A percentile compares a stretch with the other conserved stretches of the same genome.
phyloP scores from a whole-genome alignment of 2,888 invertebrate genomes.

The Meandrusa payeni region DNA sequence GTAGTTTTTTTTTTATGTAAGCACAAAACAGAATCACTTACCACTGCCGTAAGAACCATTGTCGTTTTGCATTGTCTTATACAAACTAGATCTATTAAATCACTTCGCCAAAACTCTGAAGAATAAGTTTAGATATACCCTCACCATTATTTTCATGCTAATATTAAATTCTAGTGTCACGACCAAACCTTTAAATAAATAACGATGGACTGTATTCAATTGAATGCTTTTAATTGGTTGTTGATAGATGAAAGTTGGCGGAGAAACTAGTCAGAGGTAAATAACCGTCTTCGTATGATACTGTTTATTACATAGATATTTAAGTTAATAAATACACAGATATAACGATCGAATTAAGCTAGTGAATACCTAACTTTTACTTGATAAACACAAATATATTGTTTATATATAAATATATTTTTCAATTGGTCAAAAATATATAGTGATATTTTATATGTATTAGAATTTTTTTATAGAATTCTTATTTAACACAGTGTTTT shows the following conservation, averaged over 20 bases:
- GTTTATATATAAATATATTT: no score
- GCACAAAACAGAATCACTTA: constrained; percentile 43
- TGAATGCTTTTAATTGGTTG: constrained; percentile 30
- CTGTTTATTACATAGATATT: constrained; percentile 2
- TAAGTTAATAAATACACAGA: constrained; percentile 7
- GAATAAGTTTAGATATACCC: constrained; percentile 22
- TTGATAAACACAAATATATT: no score
- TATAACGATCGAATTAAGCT: no score
- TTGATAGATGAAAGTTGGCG: constrained; percentile 24
- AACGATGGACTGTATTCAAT: constrained; percentile 33
- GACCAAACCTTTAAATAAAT: constrained; percentile 24
- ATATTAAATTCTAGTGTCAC: constrained; percentile 7
- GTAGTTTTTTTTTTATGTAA: constrained; percentile 35
- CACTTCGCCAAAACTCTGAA: background rate
- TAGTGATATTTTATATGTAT: no score
- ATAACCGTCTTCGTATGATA: constrained; percentile 26
- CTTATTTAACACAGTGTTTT: no score
- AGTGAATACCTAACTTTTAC: no score
- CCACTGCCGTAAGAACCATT: constrained; percentile 69
- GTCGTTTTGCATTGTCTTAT: constrained; percentile 63
- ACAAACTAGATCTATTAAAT: constrained; percentile 1
- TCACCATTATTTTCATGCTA: constrained; percentile 16
- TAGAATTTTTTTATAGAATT: no score
- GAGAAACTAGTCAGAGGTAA: constrained; percentile 29
- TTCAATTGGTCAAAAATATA: no score